These are phyloP conservation scores for Halictus ligatus DNA, from an alignment of 2,888 invertebrate genomes.

Conservation along the genomic window DNA sequence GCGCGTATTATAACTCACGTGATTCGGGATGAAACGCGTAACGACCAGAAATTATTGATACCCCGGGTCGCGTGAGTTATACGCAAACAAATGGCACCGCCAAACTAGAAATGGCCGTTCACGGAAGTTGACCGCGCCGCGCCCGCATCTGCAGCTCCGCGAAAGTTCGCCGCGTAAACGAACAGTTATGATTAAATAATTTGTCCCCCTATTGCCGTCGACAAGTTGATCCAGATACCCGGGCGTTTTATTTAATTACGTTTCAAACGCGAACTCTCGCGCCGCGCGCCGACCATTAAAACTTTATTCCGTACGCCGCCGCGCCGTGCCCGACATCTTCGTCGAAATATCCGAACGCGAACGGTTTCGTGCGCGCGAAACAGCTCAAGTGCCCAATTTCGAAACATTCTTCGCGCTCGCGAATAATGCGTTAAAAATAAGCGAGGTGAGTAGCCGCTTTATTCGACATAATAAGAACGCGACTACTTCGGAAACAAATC, in stretches of 20 bases:
- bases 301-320: slow-evolving; percentile 37
- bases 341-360: not conserved
- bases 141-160: slow-evolving; percentile 31
- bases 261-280: slow-evolving; percentile 27
- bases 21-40: slow-evolving; percentile 39
- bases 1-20: slow-evolving; percentile 31
- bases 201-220: slow-evolving; percentile 45
- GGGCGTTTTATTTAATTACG: slow-evolving; percentile 55
- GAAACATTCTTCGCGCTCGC: not conserved
- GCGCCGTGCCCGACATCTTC: slow-evolving; percentile 3
- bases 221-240: slow-evolving; percentile 42
- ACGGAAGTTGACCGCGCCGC: slow-evolving; percentile 54
- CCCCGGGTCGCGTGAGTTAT: slow-evolving; percentile 29
- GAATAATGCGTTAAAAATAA: not conserved
- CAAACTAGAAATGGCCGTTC: slow-evolving; percentile 4
- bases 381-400: not conserved
- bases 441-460: not conserved
- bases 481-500: no score
- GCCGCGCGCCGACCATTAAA: slow-evolving; percentile 34
- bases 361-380: not conserved
- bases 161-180: slow-evolving; percentile 44
- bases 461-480: not conserved
- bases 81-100: slow-evolving; percentile 48
- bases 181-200: slow-evolving; percentile 60
- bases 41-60: slow-evolving; percentile 55